phyloP scores from a whole-genome alignment of 2,888 invertebrate genomes.

The Acanthococcus lagerstroemiae region DNA sequence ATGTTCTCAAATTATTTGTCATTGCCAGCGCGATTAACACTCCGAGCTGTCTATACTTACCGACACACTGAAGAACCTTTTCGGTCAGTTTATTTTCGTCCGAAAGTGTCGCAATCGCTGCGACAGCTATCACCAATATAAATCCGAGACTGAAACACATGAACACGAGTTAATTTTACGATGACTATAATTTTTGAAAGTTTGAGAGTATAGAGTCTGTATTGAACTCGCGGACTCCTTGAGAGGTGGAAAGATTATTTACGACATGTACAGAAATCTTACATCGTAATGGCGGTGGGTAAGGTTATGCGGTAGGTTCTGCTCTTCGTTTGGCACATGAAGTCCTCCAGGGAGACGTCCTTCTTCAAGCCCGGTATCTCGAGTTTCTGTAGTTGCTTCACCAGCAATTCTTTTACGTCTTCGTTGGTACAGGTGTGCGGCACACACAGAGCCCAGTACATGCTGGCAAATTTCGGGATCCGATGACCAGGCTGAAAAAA shows the following conservation, averaged over 20 bases:
- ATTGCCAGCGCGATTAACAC: too few relatives aligned
- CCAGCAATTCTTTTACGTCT: slow-evolving; percentile 41
- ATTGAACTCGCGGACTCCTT: too few relatives aligned
- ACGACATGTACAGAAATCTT: background rate
- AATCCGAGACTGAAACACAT: background rate
- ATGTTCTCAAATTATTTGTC: too few relatives aligned
- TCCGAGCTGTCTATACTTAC: too few relatives aligned
- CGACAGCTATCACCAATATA: background rate
- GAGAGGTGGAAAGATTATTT: too few relatives aligned
- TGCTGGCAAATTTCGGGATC: slow-evolving; percentile 54
- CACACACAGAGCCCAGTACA: slow-evolving; percentile 60
- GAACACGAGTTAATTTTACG: background rate
- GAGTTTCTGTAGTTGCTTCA: slow-evolving; percentile 21
- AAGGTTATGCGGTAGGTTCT: background rate
- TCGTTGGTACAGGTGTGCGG: slow-evolving; percentile 50
- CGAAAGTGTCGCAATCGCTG: background rate
- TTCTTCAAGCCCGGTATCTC: slow-evolving; percentile 25
- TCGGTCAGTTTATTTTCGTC: background rate
- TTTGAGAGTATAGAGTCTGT: background rate
- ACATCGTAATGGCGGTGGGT: slow-evolving; percentile 7
- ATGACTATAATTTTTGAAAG: too few relatives aligned
- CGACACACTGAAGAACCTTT: background rate
- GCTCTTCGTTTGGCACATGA: slow-evolving; percentile 31
- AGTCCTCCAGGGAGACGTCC: slow-evolving; percentile 29
- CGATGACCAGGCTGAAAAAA: slow-evolving; percentile 55